Conservation (phyloP, 2,888 invertebrate genomes). For the Volucella bombylans region DNA sequence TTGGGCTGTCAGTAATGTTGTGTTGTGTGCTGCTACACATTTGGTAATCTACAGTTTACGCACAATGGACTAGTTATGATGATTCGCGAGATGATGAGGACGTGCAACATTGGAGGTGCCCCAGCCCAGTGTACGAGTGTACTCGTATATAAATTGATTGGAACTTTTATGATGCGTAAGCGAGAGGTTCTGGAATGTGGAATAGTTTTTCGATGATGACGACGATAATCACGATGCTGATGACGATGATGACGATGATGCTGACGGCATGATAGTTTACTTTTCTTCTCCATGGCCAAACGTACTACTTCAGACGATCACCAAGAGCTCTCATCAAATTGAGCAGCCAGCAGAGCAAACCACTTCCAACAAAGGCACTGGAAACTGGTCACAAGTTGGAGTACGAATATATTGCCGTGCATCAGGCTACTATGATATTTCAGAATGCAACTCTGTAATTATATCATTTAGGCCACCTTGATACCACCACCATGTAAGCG, state of each 20-base stretch:
- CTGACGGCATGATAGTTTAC: background rate
- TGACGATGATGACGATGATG: background rate
- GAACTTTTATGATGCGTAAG: constrained; percentile 67
- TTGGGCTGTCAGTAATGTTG: constrained; percentile 17
- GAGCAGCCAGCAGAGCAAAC: too few relatives aligned
- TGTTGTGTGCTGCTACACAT: constrained; percentile 44
- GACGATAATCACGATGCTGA: constrained; percentile 10
- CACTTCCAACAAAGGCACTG: too few relatives aligned
- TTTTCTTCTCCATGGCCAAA: background rate
- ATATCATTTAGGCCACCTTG: constrained; percentile 48
- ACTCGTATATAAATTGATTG: constrained; percentile 69
- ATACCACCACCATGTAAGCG: background rate
- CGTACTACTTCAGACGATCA: too few relatives aligned
- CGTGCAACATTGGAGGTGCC: constrained; percentile 63
- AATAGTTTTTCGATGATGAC: constrained; percentile 66
- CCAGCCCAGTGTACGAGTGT: background rate
- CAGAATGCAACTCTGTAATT: constrained; percentile 22
- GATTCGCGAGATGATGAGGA: constrained; percentile 51
- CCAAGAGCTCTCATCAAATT: too few relatives aligned
- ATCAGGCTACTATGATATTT: constrained; percentile 15
- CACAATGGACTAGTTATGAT: constrained; percentile 71
- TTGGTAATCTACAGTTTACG: constrained; percentile 70
- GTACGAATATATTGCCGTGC: constrained; percentile 3
- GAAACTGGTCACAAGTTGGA: too few relatives aligned
- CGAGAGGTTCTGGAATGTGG: constrained; percentile 64